Evolutionary conservation across 2,888 invertebrate genomes (phyloP), one percentile per base, ranked within the genome.

Genomic region (Stenodera caucasica): DNA sequence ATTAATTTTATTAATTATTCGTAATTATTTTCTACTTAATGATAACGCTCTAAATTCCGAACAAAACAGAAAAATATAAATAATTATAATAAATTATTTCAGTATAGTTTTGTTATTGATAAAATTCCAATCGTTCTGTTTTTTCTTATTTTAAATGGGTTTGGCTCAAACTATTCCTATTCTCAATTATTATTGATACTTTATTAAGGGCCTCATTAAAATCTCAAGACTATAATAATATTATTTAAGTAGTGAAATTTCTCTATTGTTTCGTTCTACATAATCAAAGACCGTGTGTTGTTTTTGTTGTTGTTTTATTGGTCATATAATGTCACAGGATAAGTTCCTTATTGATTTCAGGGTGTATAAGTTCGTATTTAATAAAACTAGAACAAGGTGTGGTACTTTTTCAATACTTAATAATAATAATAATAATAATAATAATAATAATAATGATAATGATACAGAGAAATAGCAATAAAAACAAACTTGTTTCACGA

Each of bases 321-420:
- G 45, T 1, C 45, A 45, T 45, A 45, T 45, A 45, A 45, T 45
- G 45, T 45, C 45, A 45, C 45, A 45, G 45, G 45, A 45, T 45
- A 45, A 45, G 45, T 45, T 45, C 45, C 45, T 45, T 45, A 45
- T 45, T 45, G 45, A 45, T 45, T 45, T 45, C 45, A 45, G 45
- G 45, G 45, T 45, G 45, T 45, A 45, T 18, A n/a, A 45, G 45
- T 21, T 45, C 18, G 21, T 45, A 21, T 45, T 45, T 45, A 45
- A 45, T 45, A 5, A 45, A 45, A 45, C 45, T 45, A 45, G 45
- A 45, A 45, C 45, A 21, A 45, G 45, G 45, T 45, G 45, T 45
- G 45, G 45, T 37, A 3, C 21, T 45, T 15, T 18, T 45, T 45
- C n/a, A n/a, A n/a, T n/a, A n/a, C n/a, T n/a, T n/a, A n/a, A n/a